Evolutionary conservation across 2,113 vertebrate genomes (phyloP).

Genomic region (Epinephelus cyanopodus): DNA sequence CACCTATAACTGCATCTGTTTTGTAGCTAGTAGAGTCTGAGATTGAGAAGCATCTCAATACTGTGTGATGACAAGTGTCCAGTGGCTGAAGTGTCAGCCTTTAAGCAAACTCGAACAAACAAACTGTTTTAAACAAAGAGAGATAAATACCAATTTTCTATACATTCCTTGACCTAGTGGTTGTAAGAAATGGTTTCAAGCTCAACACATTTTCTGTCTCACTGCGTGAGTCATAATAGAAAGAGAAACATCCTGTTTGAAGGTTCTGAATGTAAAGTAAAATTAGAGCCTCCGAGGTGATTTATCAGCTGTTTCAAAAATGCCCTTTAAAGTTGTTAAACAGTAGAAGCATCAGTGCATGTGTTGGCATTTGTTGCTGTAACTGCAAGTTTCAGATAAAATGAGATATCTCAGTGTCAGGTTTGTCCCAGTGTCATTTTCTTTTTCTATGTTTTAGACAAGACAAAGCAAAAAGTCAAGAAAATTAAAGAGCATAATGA

Average conservation of each 20-base stretch:
- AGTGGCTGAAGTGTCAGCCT: background rate
- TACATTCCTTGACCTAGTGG: background rate
- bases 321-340: background rate
- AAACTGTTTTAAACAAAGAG: background rate
- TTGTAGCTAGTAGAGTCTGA: background rate
- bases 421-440: slow-evolving; percentile 1
- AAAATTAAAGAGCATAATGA: background rate
- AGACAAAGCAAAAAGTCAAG: background rate
- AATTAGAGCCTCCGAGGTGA: background rate
- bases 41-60: background rate
- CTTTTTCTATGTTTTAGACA: background rate
- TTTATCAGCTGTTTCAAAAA: background rate
- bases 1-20: background rate
- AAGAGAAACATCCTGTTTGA: background rate
- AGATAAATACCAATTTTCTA: background rate
- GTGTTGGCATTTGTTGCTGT: background rate
- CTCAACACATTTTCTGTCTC: background rate
- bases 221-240: background rate
- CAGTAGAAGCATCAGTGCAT: background rate
- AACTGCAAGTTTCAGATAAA: background rate
- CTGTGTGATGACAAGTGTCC: background rate
- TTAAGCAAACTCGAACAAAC: background rate
- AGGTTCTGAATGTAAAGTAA: too few species aligned
- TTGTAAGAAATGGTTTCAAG: background rate
- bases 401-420: background rate